phyloP scores from a whole-genome alignment of 2,113 vertebrate species.

The Struthidea cinerea region DNA sequence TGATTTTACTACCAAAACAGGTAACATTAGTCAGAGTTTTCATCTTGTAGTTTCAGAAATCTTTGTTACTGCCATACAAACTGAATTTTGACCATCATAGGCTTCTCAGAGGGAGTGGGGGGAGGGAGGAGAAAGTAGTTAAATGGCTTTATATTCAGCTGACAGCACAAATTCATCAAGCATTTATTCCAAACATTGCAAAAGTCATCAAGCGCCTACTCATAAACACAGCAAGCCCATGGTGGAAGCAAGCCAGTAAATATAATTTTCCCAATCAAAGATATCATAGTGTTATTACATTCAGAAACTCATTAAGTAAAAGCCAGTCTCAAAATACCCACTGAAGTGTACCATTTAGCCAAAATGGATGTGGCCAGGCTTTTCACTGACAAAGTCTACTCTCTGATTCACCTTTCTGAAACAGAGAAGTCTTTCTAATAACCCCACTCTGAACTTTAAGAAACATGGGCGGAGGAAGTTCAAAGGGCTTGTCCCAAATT shows the following conservation, averaged over 20 bases:
- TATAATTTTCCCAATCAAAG: accelerated
- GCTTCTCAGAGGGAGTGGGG: background rate
- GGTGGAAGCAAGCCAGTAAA: background rate
- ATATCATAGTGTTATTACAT: background rate
- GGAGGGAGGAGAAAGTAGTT: background rate
- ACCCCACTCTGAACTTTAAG: background rate
- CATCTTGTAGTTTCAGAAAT: background rate
- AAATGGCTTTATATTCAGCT: background rate
- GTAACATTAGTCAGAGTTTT: background rate
- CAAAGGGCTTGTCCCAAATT: background rate
- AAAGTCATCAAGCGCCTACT: background rate
- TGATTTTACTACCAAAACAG: background rate
- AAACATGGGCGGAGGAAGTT: background rate
- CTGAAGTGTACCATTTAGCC: background rate
- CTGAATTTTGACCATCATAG: background rate
- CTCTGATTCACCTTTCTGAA: background rate
- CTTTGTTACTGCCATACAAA: background rate
- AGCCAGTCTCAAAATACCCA: background rate
- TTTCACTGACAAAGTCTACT: background rate
- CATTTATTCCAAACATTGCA: background rate
- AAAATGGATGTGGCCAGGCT: background rate
- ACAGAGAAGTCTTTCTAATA: background rate
- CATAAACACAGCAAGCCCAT: background rate
- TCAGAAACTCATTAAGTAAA: background rate
- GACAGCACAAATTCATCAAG: background rate